Evolutionary conservation across 2,888 invertebrate species (phyloP), one percentile per base, ranked within the genome.

Genomic region (Idaea dimidiata): DNA sequence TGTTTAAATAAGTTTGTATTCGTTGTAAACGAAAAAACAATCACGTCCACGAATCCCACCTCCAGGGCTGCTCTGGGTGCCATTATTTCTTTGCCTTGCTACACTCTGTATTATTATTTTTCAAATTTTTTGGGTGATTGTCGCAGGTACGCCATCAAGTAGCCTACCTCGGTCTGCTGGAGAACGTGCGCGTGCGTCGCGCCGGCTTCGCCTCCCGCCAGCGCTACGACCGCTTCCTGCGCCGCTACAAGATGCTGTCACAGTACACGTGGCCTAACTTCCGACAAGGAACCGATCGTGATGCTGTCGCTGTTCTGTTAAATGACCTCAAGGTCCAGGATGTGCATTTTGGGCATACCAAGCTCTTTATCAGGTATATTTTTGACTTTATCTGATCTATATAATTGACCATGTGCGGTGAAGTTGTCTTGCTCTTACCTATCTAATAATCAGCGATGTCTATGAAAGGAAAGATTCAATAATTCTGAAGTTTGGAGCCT

Each of bases 151-250:
- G 90, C 3, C 96, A 96, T 88, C 96, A 96, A 80, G 96, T 96
- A 18, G 93, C 95, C 64, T 99, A 99, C 89, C 94, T 99, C 57
- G 99, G 99, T 0, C 93, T 99, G 31, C 94, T 99, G 62, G 99
- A 99, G 93, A 99, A 99, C 91, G 97, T 99, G 58, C 94, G 98
- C 66, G 99, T 99, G 17, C 94, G 99, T 6, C 94, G 99, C 80
- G 99, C 99, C 63, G 99, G 99, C 57, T 99, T 99, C 91, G 99
- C 98, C n/a, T 96, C 97, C 88, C 94, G 99, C 57, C 97, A 98
- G 93, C 94, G 97, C 68, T 99, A 99, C 91, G 97, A 97, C 82
- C 95, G 97, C 78, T 99, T 99, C 93, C 94, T 99, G 68, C 95
- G 97, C 86, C 96, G 99, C 66, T 99, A 99, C 94, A 99, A 99